phyloP scores from a whole-genome alignment of 1,140 invertebrate species.

The Diabrotica undecimpunctata region DNA sequence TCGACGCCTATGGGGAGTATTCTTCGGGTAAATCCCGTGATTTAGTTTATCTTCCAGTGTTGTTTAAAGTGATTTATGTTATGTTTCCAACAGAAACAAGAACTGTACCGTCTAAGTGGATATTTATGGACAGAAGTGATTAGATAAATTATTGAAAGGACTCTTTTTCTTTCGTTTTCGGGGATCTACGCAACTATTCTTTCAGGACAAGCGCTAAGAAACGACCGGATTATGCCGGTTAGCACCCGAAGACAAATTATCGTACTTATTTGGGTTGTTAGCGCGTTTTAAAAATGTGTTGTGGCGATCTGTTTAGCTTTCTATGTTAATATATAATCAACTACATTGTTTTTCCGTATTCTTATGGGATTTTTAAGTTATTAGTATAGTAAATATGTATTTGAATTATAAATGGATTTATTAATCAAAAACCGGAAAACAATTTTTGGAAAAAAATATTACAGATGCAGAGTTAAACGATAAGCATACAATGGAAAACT shows the following conservation, averaged over 20 bases:
- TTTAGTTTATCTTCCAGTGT: conserved; percentile 18
- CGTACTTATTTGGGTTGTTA: too few species aligned
- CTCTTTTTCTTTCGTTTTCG: conserved; percentile 2
- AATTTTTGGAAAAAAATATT: too few species aligned
- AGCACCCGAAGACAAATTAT: not conserved
- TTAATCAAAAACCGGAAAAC: too few species aligned
- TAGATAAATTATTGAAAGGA: conserved; percentile 18
- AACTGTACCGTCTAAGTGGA: conserved; percentile 18
- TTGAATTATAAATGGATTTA: too few species aligned
- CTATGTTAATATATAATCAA: too few species aligned
- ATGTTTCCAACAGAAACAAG: conserved; percentile 8
- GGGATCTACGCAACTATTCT: not conserved
- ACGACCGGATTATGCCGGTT: not conserved
- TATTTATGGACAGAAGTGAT: conserved; percentile 19
- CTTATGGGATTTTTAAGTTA: too few species aligned
- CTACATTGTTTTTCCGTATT: too few species aligned
- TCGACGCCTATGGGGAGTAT: conserved; percentile 9
- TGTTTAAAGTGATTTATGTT: conserved; percentile 15
- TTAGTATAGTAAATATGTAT: too few species aligned
- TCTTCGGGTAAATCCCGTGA: conserved; percentile 7
- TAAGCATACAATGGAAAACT: too few species aligned
- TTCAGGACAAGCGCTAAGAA: not conserved
- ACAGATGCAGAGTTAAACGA: too few species aligned
- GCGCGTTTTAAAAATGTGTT: too few species aligned
- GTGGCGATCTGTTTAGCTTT: too few species aligned